These are phyloP conservation scores for Pangasius macronema DNA, from an alignment of 2,797 vertebrate species.

Conservation along the genomic window DNA sequence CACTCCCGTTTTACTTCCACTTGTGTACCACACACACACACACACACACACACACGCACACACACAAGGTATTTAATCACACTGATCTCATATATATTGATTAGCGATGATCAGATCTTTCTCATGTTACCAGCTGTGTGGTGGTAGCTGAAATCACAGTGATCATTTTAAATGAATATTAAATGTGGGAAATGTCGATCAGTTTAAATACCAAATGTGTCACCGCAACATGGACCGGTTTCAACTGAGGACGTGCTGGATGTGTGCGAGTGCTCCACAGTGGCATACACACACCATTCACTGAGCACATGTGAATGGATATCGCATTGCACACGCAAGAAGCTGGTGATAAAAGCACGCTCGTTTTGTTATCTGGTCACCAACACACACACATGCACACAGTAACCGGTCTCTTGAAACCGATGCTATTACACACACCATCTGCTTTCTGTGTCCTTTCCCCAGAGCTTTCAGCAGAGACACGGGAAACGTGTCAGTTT, in stretches of 20 bases:
- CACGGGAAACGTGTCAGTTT: neutral
- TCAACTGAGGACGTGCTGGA: neutral
- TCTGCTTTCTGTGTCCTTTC: neutral
- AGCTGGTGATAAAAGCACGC: neutral
- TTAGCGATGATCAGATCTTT: neutral
- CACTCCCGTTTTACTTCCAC: no score
- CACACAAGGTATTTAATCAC: neutral
- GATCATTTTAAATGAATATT: neutral
- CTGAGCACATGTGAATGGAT: neutral
- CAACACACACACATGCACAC: neutral
- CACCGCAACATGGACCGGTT: neutral
- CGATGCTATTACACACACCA: neutral
- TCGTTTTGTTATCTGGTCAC: slow-evolving; percentile 5
- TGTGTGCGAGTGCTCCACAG: neutral
- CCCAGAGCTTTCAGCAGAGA: neutral
- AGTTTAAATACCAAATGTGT: neutral
- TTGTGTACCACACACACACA: neutral
- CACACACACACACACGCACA: neutral
- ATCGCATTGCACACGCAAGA: neutral
- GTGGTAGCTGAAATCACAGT: neutral
- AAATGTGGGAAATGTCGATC: neutral
- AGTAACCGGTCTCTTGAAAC: neutral
- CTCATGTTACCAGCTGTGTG: neutral
- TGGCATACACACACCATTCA: neutral
- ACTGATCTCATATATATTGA: neutral